Conservation (phyloP, 2,888 invertebrate species). For the Cancer borealis region DNA sequence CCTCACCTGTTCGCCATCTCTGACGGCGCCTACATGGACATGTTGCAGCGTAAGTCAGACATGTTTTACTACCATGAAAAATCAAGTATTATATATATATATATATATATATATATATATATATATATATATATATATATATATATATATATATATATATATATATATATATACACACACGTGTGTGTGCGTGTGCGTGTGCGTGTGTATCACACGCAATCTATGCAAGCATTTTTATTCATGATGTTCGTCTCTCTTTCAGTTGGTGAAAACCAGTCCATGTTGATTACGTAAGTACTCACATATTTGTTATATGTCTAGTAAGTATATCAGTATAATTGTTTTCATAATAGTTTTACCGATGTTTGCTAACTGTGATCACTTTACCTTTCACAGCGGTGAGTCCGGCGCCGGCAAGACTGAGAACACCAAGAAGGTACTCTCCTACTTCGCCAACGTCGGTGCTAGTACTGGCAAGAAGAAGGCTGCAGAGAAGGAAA, state of each 20-base stretch:
- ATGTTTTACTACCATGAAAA: not conserved
- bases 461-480: slow-evolving; percentile 55
- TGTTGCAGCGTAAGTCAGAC: slow-evolving; percentile 93
- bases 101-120: slow-evolving; percentile 30
- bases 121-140: not conserved
- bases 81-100: not conserved
- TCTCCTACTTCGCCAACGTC: slow-evolving; percentile 69
- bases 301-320: not conserved
- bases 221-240: not conserved
- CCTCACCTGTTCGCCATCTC: slow-evolving; percentile 99
- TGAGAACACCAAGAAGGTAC: slow-evolving; percentile 70
- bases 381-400: slow-evolving; percentile 53
- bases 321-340: not conserved
- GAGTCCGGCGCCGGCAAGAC: slow-evolving; percentile 71
- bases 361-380: not conserved
- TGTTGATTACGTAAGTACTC: slow-evolving; percentile 99
- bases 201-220: not conserved
- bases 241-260: slow-evolving; percentile 79
- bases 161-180: not conserved
- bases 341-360: not conserved
- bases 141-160: not conserved
- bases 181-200: not conserved
- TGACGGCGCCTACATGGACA: slow-evolving; percentile 99
- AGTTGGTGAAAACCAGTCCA: slow-evolving; percentile 99
- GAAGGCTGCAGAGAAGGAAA: slow-evolving; percentile 22